These are phyloP conservation scores for Muntiacus muntjak DNA, from an alignment of 2,113 vertebrate genomes.

Conservation along the genomic window DNA sequence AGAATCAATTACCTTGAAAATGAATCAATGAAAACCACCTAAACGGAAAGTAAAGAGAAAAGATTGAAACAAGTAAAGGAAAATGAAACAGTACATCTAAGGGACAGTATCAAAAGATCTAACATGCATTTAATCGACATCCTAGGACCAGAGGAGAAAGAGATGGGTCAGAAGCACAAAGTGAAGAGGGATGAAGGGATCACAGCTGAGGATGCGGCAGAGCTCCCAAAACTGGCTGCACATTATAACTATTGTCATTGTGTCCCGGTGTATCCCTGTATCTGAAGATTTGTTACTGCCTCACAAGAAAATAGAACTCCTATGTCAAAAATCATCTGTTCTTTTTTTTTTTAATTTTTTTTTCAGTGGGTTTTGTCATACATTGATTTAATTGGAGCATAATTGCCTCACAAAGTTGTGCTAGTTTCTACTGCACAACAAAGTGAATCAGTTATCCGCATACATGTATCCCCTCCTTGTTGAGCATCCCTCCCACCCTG, in stretches of 20 bases:
- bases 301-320: not conserved
- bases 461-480: not conserved
- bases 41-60: not conserved
- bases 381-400: not conserved
- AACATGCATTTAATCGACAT: not conserved
- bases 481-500: not conserved
- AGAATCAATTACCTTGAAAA: not conserved
- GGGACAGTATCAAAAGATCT: not conserved
- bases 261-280: not conserved
- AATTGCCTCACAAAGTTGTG: not conserved
- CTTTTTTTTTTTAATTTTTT: not conserved
- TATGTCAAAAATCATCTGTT: not conserved
- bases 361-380: no score
- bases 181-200: not conserved
- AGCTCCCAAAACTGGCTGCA: not conserved
- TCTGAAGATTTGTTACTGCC: not conserved
- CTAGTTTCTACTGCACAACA: not conserved
- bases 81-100: not conserved
- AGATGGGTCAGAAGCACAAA: not conserved
- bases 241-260: not conserved
- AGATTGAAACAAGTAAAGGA: not conserved
- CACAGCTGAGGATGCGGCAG: not conserved
- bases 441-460: not conserved
- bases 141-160: not conserved
- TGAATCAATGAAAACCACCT: not conserved